These are phyloP conservation scores for Rhabdomys dilectus DNA, from an alignment of 2,113 vertebrate species.

Conservation along the genomic window DNA sequence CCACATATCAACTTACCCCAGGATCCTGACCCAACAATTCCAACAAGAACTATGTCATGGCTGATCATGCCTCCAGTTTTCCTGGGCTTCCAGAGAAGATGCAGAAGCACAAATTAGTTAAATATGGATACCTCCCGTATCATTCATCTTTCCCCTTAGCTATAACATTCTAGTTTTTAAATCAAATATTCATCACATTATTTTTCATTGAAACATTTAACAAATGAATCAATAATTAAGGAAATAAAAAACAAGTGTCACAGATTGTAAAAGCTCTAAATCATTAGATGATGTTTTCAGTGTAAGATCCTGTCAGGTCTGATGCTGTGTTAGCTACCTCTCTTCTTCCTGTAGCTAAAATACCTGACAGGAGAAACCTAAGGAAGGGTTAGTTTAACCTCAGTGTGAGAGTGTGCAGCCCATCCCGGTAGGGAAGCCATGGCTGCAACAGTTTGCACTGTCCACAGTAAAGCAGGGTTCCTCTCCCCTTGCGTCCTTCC, in stretches of 20 bases:
- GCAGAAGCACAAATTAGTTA: not conserved
- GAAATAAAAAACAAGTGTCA: not conserved
- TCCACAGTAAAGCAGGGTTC: too few relatives aligned
- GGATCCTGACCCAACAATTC: not conserved
- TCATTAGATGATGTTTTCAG: not conserved
- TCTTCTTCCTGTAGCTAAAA: not conserved
- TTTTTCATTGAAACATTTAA: not conserved
- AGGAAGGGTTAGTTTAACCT: not conserved
- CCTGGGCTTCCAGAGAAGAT: not conserved
- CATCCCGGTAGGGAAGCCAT: not conserved
- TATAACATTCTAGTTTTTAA: not conserved
- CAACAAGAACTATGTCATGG: not conserved
- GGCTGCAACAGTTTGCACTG: not conserved
- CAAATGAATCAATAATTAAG: not conserved
- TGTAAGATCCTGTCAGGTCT: not conserved
- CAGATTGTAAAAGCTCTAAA: not conserved
- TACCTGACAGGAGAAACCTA: not conserved
- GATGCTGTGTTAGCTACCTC: not conserved
- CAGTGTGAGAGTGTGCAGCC: not conserved
- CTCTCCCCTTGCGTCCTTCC: not conserved
- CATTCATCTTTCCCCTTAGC: not conserved
- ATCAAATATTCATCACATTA: not conserved
- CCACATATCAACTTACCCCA: not conserved
- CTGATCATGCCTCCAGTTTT: not conserved
- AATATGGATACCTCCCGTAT: not conserved